Evolutionary conservation across 2,888 invertebrate species (phyloP), one percentile per base, ranked within the genome.

Genomic region (Sussaba pulchella): DNA sequence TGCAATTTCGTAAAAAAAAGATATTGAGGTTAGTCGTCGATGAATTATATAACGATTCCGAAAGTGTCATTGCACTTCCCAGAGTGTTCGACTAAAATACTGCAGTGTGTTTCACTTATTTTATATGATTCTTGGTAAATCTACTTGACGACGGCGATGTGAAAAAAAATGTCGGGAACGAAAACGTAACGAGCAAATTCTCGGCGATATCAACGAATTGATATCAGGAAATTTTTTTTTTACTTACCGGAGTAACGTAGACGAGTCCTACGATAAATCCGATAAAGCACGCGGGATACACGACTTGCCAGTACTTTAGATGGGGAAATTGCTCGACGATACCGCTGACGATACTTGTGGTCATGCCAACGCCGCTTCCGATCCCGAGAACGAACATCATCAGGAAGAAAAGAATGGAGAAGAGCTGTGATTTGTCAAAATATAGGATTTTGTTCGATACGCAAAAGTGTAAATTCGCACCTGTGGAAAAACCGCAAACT

Each of bases 301-400:
- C 95, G 81, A 96, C 94, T 85, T 93, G 92, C 93, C 95, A 93
- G 47, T 94, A 94, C 54, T 93, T 93, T 1, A 95, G 89, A 0
- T 91, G 89, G 0, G 95, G 95, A 89, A 96, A 96, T 43, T 95
- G 93, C 88, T 96, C 96, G 85, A 94, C 92, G 80, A 96, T 91
- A 5, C 95, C 94, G 0, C 96, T 96, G 87, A 96, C 95, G 82
- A 96, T 93, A 36, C 95, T 94, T 14, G 95, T 95, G 79, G 95
- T 94, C 10, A 96, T 92, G 0, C 96, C 96, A 8, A 96, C 96
- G 12, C 95, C 94, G 54, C 96, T 96, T 0, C 97, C 97, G 24
- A 97, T 93, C 9, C 96, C 97, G 82, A 97, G 92, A 2, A 96
- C 95, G 82, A 95, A 94, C 90, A 97, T 93, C 97, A 97, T 97